Evolutionary conservation across 1,140 invertebrate species (phyloP), one percentile per base, ranked within the genome.

Genomic region (Hyles euphorbiae): DNA sequence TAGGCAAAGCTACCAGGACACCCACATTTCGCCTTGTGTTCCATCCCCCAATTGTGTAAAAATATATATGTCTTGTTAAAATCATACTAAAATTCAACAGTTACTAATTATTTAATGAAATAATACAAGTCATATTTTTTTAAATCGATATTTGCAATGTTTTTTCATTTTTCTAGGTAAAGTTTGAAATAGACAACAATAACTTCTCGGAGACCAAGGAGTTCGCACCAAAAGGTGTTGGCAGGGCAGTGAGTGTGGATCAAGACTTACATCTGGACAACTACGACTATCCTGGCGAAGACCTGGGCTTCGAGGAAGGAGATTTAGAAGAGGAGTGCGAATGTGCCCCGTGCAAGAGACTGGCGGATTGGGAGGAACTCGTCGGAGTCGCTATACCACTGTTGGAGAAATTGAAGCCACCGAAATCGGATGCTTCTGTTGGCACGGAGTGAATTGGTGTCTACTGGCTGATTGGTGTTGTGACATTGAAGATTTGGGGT

Each of bases 271-370:
- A 74, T 33, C 48, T 68, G 10, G 62, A 72, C 12, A 70, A 59
- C 0, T 67, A 63, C 3, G 74, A 76, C 22, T 74, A 59, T 40
- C 78, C 74, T 0, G 79, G 77, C 0, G 76, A 81, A 57, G 81
- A 83, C 56, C 54, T 79, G 3, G 81, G 81, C 43, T 87, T 87
- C 58, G 81, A 84, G 49, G 83, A 87, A 6, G 81, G 81, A 2
- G 74, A 81, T 48, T 34, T 66, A 2, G 65, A 51, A 10, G 78
- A 78, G 22, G 77, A 75, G 5, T 87, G 84, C 53, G 70, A 63
- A 0, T 87, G 84, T 46, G 71, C 36, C 0, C 72, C 83, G 2
- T 87, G 84, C 55, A 58, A 65, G 8, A 52, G 83, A 2, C 70
- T 83, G 3, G 76, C 74, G 0, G 75, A 70, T 0, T 84, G 81